Conservation (phyloP, 2,797 vertebrate genomes). For the Erethizon dorsatum region DNA sequence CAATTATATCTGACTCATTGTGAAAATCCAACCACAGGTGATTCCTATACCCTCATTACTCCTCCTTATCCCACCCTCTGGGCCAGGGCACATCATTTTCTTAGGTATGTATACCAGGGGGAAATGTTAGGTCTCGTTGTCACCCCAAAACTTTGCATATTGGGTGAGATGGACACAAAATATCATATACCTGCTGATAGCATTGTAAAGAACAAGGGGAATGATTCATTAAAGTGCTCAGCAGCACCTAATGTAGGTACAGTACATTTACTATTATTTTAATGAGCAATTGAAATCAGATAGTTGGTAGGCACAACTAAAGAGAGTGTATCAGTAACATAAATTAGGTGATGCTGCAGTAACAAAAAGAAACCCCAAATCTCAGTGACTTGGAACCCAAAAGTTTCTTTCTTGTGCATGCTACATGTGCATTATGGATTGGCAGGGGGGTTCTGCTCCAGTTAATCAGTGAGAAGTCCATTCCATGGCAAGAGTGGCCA, state of each 20-base stretch:
- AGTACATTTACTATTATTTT: background rate
- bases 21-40: background rate
- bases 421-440: background rate
- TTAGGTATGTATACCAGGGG: background rate
- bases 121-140: background rate
- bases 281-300: background rate
- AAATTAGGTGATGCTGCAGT: background rate
- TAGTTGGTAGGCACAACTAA: background rate
- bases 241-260: background rate
- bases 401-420: constrained; percentile 20
- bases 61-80: background rate
- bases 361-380: background rate
- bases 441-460: background rate
- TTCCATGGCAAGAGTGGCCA: background rate
- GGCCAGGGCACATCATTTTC: background rate
- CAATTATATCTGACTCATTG: background rate
- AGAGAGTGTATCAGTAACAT: background rate
- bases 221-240: background rate
- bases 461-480: background rate
- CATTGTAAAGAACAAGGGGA: background rate
- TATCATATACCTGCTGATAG: background rate
- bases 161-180: background rate
- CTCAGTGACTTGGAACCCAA: background rate
- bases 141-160: background rate
- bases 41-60: background rate